These are phyloP conservation scores for Eupeodes luniger DNA, from an alignment of 2,888 invertebrate genomes.

Conservation along the genomic window DNA sequence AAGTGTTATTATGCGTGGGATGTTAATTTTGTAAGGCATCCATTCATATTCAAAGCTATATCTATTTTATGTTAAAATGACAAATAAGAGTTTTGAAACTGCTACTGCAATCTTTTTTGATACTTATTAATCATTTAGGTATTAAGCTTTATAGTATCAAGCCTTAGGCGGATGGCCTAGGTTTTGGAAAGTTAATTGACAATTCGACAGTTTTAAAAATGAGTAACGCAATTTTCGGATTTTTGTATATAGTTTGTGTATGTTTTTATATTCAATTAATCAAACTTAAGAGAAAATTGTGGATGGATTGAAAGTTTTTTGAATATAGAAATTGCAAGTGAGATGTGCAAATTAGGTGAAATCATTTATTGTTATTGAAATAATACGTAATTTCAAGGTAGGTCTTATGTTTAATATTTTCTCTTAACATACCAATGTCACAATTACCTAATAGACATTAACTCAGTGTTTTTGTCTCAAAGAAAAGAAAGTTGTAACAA, in stretches of 20 bases:
- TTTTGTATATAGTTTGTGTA: not conserved
- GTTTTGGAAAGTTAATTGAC: conserved; percentile 10
- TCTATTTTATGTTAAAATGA: not conserved
- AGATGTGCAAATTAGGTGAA: not conserved
- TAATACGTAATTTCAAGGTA: not conserved
- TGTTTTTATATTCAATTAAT: not conserved
- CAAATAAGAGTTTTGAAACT: not conserved
- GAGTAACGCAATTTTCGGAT: no score
- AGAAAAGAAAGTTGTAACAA: no score
- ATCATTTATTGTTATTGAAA: not conserved
- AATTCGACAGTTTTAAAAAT: not conserved
- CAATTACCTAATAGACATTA: no score
- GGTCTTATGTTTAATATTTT: not conserved
- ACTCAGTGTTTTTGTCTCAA: no score
- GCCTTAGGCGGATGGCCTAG: not conserved
- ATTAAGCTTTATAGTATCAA: not conserved
- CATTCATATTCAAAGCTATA: no score
- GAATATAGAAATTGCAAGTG: conserved; percentile 8
- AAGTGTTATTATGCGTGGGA: conserved; percentile 12
- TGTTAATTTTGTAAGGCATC: not conserved
- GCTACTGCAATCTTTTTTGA: conserved; percentile 18
- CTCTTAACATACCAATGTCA: no score
- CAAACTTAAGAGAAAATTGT: not conserved
- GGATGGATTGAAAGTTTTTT: not conserved
- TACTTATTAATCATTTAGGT: not conserved